Conservation (phyloP, 2,797 vertebrate genomes). For the Taeniopygia guttata region DNA sequence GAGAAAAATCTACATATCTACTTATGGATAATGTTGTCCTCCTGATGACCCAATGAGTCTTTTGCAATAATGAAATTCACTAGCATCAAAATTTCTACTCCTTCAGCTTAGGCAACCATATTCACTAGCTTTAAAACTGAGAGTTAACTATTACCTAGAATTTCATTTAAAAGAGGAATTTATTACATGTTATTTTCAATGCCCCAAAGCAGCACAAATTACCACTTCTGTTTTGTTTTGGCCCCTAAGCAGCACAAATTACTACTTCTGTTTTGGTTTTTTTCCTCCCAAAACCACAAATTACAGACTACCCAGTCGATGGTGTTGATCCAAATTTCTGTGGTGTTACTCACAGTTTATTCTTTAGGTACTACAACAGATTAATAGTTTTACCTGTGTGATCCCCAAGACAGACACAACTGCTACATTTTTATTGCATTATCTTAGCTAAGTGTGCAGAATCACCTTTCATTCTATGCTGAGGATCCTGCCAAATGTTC, state of each 20-base stretch:
- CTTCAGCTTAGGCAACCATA: background rate
- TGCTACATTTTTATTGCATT: background rate
- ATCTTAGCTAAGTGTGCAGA: background rate
- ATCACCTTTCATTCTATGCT: background rate
- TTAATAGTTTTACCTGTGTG: background rate
- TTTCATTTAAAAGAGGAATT: background rate
- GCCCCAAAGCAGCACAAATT: background rate
- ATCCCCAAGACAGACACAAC: background rate
- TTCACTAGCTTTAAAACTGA: background rate
- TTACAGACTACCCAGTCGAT: background rate
- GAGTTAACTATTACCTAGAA: background rate
- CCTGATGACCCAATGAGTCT: background rate
- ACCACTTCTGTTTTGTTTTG: background rate
- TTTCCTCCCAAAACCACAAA: background rate
- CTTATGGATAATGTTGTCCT: background rate
- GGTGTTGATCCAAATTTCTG: background rate
- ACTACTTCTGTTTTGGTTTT: background rate
- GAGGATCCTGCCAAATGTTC: background rate
- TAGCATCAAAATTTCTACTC: background rate
- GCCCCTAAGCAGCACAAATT: background rate
- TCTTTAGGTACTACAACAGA: background rate
- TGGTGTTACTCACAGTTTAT: background rate
- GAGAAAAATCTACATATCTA: rapidly evolving
- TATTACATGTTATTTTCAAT: background rate
- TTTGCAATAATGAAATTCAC: background rate